A percentile compares a stretch with the other conserved stretches of the same genome.
phyloP scores from a whole-genome alignment of 2,797 vertebrate genomes.

The Acanthurus lineatus region DNA sequence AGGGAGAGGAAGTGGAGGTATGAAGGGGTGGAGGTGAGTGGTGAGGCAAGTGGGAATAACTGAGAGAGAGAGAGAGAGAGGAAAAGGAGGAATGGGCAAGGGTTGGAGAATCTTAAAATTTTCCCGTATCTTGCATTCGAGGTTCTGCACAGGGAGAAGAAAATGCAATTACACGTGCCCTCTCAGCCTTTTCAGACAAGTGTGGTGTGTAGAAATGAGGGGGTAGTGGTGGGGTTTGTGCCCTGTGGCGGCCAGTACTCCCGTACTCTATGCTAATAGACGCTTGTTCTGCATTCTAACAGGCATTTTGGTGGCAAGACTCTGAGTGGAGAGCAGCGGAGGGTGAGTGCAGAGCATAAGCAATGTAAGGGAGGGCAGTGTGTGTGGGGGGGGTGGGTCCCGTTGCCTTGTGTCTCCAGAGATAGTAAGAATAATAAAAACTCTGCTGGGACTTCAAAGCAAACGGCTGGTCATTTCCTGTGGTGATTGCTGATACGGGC shows the following conservation, averaged over 20 bases:
- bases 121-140: slow-evolving; percentile 72
- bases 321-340: slow-evolving; percentile 58
- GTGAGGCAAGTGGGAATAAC: slow-evolving; percentile 68
- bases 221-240: slow-evolving; percentile 60
- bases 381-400: slow-evolving; percentile 24
- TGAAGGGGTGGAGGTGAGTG: slow-evolving; percentile 67
- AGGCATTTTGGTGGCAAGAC: slow-evolving; percentile 67
- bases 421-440: slow-evolving; percentile 81
- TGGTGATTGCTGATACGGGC: slow-evolving; percentile 78
- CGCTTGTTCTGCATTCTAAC: slow-evolving; percentile 81
- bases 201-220: slow-evolving; percentile 57
- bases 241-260: slow-evolving; percentile 70
- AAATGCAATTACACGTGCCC: slow-evolving; percentile 87
- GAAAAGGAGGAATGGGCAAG: slow-evolving; percentile 54
- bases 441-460: slow-evolving; percentile 83
- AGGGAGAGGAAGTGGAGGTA: slow-evolving; percentile 68
- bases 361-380: background rate
- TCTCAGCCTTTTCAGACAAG: slow-evolving; percentile 79
- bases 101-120: slow-evolving; percentile 75
- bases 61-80: slow-evolving; percentile 62
- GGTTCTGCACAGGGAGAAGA: slow-evolving; percentile 76
- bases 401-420: slow-evolving; percentile 69
- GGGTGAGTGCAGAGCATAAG: slow-evolving; percentile 53
- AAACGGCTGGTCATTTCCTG: slow-evolving; percentile 82
- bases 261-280: slow-evolving; percentile 81